phyloP scores from a whole-genome alignment of 2,888 invertebrate genomes.

The Hemicrepidius hirtus region DNA sequence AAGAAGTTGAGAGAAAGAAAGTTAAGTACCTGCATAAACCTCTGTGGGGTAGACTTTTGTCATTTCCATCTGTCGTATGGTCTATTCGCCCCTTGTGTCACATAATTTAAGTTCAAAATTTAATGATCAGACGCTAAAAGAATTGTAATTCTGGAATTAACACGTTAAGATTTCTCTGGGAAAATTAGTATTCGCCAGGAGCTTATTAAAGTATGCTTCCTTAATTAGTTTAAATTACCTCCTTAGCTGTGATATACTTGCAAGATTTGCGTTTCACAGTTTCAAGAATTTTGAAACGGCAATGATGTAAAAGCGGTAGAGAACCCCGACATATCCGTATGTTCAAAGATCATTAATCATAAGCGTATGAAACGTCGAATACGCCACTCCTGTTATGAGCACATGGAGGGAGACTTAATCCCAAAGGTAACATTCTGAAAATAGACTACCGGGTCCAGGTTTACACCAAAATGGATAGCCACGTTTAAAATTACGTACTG shows the following conservation, averaged over 20 bases:
- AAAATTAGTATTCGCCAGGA: conserved; percentile 3
- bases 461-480: conserved; percentile 26
- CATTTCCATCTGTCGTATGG: conserved; percentile 31
- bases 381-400: conserved; percentile 38
- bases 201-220: conserved; percentile 19
- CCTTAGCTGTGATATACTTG: conserved; percentile 7
- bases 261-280: not conserved
- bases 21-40: conserved; percentile 22
- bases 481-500: conserved; percentile 27
- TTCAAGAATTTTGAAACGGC: conserved; percentile 13
- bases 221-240: conserved; percentile 25
- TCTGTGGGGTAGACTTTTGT: conserved; percentile 30
- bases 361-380: conserved; percentile 44
- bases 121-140: conserved; percentile 22
- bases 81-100: conserved; percentile 23
- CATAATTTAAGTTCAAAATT: conserved; percentile 25
- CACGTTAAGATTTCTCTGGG: not conserved
- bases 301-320: conserved; percentile 22
- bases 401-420: conserved; percentile 36
- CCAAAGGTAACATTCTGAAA: conserved; percentile 43
- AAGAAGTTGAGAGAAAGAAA: conserved; percentile 20
- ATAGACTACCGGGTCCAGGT: conserved; percentile 36
- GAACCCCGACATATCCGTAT: conserved; percentile 22
- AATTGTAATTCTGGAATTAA: conserved; percentile 22
- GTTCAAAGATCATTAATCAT: conserved; percentile 43